Evolutionary conservation across 2,113 vertebrate genomes (phyloP), one percentile per base, ranked within the genome.

Genomic region (Labrus mixtus): DNA sequence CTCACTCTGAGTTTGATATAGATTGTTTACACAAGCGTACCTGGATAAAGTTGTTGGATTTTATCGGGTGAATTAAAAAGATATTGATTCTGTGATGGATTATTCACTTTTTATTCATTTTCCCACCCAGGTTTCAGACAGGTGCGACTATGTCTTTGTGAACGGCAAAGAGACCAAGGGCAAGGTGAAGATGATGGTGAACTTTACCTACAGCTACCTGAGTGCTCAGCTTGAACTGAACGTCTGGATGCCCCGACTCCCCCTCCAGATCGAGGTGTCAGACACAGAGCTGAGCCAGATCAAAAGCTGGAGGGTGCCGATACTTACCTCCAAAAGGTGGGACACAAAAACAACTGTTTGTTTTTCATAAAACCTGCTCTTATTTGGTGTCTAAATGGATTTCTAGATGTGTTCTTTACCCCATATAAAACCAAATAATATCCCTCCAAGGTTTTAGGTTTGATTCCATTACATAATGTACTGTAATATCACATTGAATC

Each of bases 131-230:
- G 97, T 99, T 79, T 98, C 97, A 0, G 96, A 97, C 91, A 93
- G 95, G 61, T 99, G 97, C 16, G 95, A 98, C 94, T 96, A 96
- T 6, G 94, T 99, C 82, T 98, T 97, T 33, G 94, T 99, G 93
- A 97, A 97, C 3, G 97, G 97, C 81, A 97, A 96, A 68, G 97
- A 99, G 87, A 96, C 93, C 89, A 96, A 95, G 76, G 97, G 97
- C 57, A 96, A 94, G 88, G 91, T 97, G 88, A 93, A 93, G 29
- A 96, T 93, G 85, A 48, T 84, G 25, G 95, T 99, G 83, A 96
- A 95, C 94, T 98, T 98, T 67, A 96, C 95, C 85, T 98, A 97
- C 95, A 97, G 96, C 93, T 96, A 98, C 93, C 92, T 98, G 92
- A 96, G 88, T 29, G 92, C 95, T 39, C 93, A 95, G 55, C 93